Evolutionary conservation across 2,113 vertebrate genomes (phyloP).

Genomic region (Neogobius melanostomus): DNA sequence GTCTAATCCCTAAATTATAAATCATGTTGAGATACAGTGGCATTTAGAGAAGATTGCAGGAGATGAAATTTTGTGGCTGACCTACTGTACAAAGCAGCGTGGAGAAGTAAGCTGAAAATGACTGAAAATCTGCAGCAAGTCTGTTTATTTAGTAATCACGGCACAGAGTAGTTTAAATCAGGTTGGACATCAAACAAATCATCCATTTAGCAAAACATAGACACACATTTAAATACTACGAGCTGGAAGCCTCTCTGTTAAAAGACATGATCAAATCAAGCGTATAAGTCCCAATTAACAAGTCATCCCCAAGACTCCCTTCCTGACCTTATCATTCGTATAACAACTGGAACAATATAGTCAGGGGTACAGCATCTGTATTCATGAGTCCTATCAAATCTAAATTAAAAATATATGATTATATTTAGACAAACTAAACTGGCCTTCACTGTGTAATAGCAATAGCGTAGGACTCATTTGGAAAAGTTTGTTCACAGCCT

Average conservation of each 20-base stretch:
- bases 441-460: no score
- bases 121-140: neutral
- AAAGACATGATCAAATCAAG: constrained; percentile 2
- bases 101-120: neutral
- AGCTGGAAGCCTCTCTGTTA: neutral
- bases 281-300: neutral
- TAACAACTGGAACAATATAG: no score
- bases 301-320: neutral
- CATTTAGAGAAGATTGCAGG: neutral
- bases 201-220: neutral
- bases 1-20: no score
- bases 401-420: no score
- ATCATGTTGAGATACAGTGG: no score
- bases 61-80: neutral
- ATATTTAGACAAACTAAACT: no score
- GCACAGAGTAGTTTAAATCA: neutral
- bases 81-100: neutral
- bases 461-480: neutral
- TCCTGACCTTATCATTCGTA: no score
- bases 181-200: neutral
- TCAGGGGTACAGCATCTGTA: no score
- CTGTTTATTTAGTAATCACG: neutral
- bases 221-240: neutral
- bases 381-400: no score
- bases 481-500: neutral